Percentiles rank a stretch among this genome's conserved stretches.
These are phyloP conservation scores for Reticulitermes speratus DNA, from an alignment of 1,140 invertebrate species.

Conservation along the genomic window DNA sequence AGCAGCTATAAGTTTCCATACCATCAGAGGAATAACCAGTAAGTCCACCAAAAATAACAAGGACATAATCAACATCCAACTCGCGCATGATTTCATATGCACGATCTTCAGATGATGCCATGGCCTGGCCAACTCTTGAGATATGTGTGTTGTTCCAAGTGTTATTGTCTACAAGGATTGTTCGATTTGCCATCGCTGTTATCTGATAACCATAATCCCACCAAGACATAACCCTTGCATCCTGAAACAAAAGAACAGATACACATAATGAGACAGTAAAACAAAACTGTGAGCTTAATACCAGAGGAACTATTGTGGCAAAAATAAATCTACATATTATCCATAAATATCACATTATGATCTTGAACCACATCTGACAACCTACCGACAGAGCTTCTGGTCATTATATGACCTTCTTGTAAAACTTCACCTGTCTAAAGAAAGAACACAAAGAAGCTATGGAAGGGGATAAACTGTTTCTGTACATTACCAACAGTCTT, in stretches of 20 bases:
- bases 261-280: constrained; percentile 22
- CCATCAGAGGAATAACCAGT: constrained; percentile 98
- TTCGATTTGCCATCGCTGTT: constrained; percentile 98
- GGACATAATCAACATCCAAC: constrained; percentile 95
- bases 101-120: constrained; percentile 94
- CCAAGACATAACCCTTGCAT: constrained; percentile 98
- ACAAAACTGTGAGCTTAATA: no score
- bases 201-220: constrained; percentile 99
- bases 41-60: constrained; percentile 97
- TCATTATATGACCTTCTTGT: no score
- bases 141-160: constrained; percentile 99
- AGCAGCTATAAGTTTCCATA: constrained; percentile 46
- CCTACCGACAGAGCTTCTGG: no score
- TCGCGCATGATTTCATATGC: constrained; percentile 98
- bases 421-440: no score
- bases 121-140: constrained; percentile 93
- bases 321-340: no score
- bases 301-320: no score
- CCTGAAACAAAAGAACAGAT: constrained; percentile 54
- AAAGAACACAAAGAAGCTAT: no score
- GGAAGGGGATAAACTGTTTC: no score
- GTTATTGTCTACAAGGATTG: constrained; percentile 98
- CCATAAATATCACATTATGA: no score
- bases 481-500: no score
- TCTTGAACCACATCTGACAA: no score